Percentiles rank a stretch among this genome's conserved stretches.
Conservation (phyloP, 2,888 invertebrate genomes). For the Ichneumoninae sp. region DNA sequence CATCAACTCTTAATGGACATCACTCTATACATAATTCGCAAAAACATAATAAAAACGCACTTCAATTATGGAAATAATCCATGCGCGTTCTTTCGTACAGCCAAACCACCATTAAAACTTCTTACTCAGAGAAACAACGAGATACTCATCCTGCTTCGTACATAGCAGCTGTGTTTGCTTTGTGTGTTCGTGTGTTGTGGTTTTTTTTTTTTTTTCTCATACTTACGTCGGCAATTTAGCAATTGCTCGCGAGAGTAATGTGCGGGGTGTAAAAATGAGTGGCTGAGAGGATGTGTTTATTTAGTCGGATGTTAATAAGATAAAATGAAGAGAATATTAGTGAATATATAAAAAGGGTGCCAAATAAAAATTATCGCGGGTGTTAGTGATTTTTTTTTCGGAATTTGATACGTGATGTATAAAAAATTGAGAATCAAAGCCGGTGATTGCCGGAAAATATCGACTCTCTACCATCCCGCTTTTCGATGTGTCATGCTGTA, state of each 20-base stretch:
- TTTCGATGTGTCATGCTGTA: slow-evolving; percentile 79
- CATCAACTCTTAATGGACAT: not conserved
- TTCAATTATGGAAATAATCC: slow-evolving; percentile 20
- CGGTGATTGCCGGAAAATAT: slow-evolving; percentile 69
- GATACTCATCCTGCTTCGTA: slow-evolving; percentile 50
- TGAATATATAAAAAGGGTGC: slow-evolving; percentile 58
- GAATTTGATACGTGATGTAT: slow-evolving; percentile 47
- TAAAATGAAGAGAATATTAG: slow-evolving; percentile 67
- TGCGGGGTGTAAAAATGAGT: slow-evolving; percentile 61
- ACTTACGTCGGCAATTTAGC: slow-evolving; percentile 59
- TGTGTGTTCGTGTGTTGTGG: slow-evolving; percentile 38
- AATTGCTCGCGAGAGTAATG: slow-evolving; percentile 56
- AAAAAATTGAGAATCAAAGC: slow-evolving; percentile 52
- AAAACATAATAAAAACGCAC: slow-evolving; percentile 2
- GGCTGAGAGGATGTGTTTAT: slow-evolving; percentile 56
- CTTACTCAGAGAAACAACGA: slow-evolving; percentile 8
- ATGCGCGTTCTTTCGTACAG: slow-evolving; percentile 44
- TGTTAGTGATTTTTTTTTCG: slow-evolving; percentile 42
- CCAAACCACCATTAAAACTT: slow-evolving; percentile 47
- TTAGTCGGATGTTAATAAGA: slow-evolving; percentile 50
- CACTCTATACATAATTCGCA: not conserved
- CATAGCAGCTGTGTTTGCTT: slow-evolving; percentile 18
- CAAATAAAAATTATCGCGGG: slow-evolving; percentile 36
- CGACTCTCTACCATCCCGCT: slow-evolving; percentile 73
- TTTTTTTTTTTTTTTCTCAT: slow-evolving; percentile 42